Evolutionary conservation across 2,797 vertebrate genomes (phyloP), one percentile per base, ranked within the genome.

Genomic region (Argya squamiceps): DNA sequence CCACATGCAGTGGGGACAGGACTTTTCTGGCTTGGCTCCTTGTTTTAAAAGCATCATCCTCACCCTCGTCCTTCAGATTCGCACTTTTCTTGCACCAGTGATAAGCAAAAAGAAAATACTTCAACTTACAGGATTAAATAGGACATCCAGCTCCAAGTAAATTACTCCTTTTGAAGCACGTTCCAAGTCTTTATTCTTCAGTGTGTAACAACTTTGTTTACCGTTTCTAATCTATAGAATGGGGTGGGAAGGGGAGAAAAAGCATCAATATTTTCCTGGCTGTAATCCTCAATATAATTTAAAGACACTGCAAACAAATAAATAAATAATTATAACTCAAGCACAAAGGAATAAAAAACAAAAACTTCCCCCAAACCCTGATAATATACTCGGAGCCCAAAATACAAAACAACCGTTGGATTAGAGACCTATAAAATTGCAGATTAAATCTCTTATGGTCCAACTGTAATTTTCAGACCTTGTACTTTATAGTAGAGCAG

Each of bases 181-280:
- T 69, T 98, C 98, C 97, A 99, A 97, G 94, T 99, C 97, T 97
- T 99, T 99, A 97, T 99, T 99, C 98, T 99, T 99, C 96, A 99
- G 83, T 1, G 97, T 87, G n/a, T 98, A 98, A 96, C 98, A 98
- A 67, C 98, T 97, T 97, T 98, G 97, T 93, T 99, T 98, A 68
- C 99, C 99, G 3, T 99, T 99, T 96, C 98, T 98, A 95, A 99
- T 98, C 99, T 99, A 79, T 41, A 76, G 91, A 62, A 58, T 89
- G 73, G 11, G 30, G 22, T 63, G 23, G 39, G 16, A 19, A 49
- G 9, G 11, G 39, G 9, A 89, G 30, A 93, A 70, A 92, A 96
- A 87, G 49, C 44, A 88, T 93, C 78, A 88, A 18, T 70, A 93
- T 90, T 96, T 96, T 89, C 68, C 81, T 55, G 50, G 18, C n/a